phyloP scores from a whole-genome alignment of 2,888 invertebrate species.

The Drosophila anceps region DNA sequence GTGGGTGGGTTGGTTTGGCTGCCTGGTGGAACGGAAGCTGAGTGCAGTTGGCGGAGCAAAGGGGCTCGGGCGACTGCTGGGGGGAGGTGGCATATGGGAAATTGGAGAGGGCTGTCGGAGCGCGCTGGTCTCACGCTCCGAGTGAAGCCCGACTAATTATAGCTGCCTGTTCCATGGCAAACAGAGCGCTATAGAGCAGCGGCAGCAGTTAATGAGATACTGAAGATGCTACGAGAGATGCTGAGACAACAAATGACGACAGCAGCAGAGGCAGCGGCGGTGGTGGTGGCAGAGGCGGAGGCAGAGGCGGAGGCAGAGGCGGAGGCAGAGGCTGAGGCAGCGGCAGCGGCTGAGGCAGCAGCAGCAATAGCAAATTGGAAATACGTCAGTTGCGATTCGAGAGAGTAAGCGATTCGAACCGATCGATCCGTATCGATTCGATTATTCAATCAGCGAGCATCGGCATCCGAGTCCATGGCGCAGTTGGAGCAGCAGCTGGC shows the following conservation, averaged over 20 bases:
- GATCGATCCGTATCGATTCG: constrained; percentile 19
- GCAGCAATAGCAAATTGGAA: constrained; percentile 32
- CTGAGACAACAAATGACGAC: constrained; percentile 1
- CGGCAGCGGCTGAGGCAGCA: background rate
- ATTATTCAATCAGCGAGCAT: constrained; percentile 1
- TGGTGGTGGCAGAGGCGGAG: background rate
- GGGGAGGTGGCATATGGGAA: constrained; percentile 7
- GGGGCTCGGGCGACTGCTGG: background rate
- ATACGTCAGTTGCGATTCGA: constrained; percentile 55
- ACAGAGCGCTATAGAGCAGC: constrained; percentile 1
- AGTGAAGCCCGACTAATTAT: constrained; percentile 40
- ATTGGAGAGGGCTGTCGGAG: constrained; percentile 28
- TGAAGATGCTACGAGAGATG: constrained; percentile 5
- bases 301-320: constrained; percentile 1
- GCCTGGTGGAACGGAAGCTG: background rate
- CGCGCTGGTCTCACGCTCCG: background rate
- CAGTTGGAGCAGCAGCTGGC: constrained; percentile 29
- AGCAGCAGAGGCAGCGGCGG: background rate
- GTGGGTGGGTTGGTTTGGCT: background rate
- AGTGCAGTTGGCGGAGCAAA: background rate
- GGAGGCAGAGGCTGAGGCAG: background rate
- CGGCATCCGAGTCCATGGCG: constrained; percentile 20
- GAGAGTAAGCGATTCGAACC: constrained; percentile 19
- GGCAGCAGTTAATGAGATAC: constrained; percentile 12
- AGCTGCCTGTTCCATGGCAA: constrained; percentile 24